Conservation (phyloP, 2,888 invertebrate species). For the Hyposoter didymator region DNA sequence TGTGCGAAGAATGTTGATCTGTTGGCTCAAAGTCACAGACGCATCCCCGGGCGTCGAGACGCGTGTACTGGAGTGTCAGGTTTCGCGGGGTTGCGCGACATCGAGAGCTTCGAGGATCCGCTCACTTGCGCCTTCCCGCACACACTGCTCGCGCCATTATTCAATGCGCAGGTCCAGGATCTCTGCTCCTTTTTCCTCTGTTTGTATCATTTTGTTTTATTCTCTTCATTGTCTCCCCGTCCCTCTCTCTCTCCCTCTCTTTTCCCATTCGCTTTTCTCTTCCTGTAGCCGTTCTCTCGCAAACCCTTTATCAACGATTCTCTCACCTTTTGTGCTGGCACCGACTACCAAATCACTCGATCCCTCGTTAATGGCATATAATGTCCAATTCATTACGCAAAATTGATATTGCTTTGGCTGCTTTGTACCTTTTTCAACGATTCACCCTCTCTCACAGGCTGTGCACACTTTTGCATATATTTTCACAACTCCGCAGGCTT, state of each 20-base stretch:
- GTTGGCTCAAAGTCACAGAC: slow-evolving; percentile 70
- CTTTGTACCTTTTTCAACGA: slow-evolving; percentile 6
- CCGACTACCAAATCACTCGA: slow-evolving; percentile 22
- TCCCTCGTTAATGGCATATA: slow-evolving; percentile 66
- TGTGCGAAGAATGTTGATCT: slow-evolving; percentile 8
- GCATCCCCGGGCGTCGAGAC: slow-evolving; percentile 82
- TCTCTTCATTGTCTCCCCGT: slow-evolving; percentile 10
- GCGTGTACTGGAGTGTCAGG: slow-evolving; percentile 81
- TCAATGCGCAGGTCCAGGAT: slow-evolving; percentile 68
- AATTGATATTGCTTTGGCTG: slow-evolving; percentile 70
- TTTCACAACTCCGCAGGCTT: neutral
- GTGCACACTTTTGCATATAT: neutral
- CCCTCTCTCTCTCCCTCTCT: slow-evolving; percentile 36
- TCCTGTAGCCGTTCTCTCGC: slow-evolving; percentile 20
- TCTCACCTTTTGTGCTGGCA: slow-evolving; percentile 23
- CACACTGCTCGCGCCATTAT: slow-evolving; percentile 75
- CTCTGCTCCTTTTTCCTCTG: slow-evolving; percentile 60
- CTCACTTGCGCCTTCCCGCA: slow-evolving; percentile 71
- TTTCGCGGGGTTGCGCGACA: slow-evolving; percentile 74
- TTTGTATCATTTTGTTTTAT: slow-evolving; percentile 35
- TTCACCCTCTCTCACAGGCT: neutral
- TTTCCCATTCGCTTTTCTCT: slow-evolving; percentile 1
- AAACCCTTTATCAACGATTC: slow-evolving; percentile 37
- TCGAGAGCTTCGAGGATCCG: slow-evolving; percentile 73
- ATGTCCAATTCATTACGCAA: slow-evolving; percentile 77